These are phyloP conservation scores for Macrosiphum euphorbiae DNA, from an alignment of 2,888 invertebrate species.

Conservation along the genomic window DNA sequence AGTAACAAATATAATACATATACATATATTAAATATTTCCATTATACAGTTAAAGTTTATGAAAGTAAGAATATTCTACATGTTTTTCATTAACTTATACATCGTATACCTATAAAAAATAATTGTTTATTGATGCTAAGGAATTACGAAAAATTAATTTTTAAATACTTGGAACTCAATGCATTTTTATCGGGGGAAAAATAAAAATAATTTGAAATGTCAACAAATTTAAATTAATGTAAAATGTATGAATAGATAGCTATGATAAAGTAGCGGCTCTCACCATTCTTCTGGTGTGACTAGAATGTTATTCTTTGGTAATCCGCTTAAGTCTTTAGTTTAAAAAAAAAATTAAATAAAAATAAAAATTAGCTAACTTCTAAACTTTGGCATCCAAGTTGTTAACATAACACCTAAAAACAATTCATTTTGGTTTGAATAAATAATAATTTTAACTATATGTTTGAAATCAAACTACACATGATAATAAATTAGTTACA, in stretches of 20 bases:
- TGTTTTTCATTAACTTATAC: neutral
- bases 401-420: constrained; percentile 64
- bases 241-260: constrained; percentile 18
- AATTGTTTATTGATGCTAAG: neutral
- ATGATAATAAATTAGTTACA: constrained; percentile 60
- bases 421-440: constrained; percentile 61
- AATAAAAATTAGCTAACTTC: constrained; percentile 48
- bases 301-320: constrained; percentile 63
- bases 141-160: neutral
- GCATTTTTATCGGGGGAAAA: neutral
- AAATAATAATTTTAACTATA: constrained; percentile 56
- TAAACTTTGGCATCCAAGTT: constrained; percentile 62
- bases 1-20: constrained; percentile 24
- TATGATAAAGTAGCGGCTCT: constrained; percentile 48
- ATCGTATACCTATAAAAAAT: constrained; percentile 14
- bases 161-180: neutral
- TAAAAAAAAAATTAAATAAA: constrained; percentile 44
- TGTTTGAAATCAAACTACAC: constrained; percentile 53
- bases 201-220: neutral
- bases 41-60: neutral
- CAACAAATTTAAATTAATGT: neutral
- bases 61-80: neutral
- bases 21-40: constrained; percentile 12
- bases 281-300: constrained; percentile 60
- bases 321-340: constrained; percentile 56